Evolutionary conservation across 2,797 vertebrate species (phyloP).

Genomic region (Hypotaenidia okinawae): DNA sequence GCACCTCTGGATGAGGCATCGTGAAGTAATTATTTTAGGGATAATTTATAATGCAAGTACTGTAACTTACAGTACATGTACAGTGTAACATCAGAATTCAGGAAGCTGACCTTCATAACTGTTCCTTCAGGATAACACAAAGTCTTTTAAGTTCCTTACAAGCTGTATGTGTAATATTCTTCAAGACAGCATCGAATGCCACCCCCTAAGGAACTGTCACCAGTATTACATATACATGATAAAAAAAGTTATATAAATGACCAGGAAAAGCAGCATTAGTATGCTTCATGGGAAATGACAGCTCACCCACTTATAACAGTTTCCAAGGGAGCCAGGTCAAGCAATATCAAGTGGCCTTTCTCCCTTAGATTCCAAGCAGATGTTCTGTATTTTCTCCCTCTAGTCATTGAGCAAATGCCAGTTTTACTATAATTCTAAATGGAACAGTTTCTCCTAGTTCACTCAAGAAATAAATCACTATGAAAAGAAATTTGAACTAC

Average conservation of each 20-base stretch:
- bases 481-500: background rate
- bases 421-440: background rate
- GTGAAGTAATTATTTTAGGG: background rate
- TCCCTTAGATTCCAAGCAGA: background rate
- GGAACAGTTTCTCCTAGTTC: background rate
- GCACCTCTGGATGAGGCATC: background rate
- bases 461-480: background rate
- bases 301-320: background rate
- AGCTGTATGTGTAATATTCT: background rate
- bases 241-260: background rate
- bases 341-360: background rate
- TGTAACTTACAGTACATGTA: too few species aligned
- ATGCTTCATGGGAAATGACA: background rate
- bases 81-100: background rate
- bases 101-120: background rate
- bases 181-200: background rate
- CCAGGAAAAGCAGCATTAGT: background rate
- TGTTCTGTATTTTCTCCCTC: background rate
- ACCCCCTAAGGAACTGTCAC: background rate
- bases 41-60: background rate
- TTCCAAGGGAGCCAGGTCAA: slow-evolving; percentile 23
- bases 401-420: background rate
- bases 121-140: background rate
- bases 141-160: background rate
- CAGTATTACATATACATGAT: background rate